Evolutionary conservation across 1,140 invertebrate species (phyloP), one percentile per base, ranked within the genome.

Genomic region (Phortica variegata): DNA sequence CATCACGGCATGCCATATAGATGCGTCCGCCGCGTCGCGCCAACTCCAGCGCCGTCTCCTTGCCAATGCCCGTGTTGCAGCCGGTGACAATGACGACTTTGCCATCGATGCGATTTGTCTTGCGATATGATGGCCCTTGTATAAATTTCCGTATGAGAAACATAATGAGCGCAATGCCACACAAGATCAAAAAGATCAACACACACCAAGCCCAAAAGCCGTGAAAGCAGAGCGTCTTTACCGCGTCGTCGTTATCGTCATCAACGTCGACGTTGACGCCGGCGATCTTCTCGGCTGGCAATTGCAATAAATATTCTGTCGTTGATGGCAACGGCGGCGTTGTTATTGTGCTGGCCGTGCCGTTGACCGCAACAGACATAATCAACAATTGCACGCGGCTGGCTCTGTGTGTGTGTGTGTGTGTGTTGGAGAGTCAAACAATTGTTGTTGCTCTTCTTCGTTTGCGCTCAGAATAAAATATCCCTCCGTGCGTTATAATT

Each of bases 31-130:
- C 87, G 76, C 89, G 78, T 61, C 81, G 82, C 23, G 87, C 89
- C 56, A 93, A 79, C 68, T 91, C 87, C 40, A 83, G 63, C 0
- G 85, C 91, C 10, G 91, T 91, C 74, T 89, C 87, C 78, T 90
- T 92, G 7, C 94, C 94, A 56, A 96, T 94, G 8, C 94, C 94
- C 17, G 87, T 86, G 69, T 94, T 96, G 29, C 87, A 88, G n/a
- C 93, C 93, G n/a, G 74, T 76, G 0, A 76, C 65, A 19, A 76
- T 74, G 2, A 75, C 73, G 47, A 76, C 69, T 52, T 76, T 75
- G 46, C 71, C 74, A 49, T 74, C 74, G 34, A 76, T 76, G 3
- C 73, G 56, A 42, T 72, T 75, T 19, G 54, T 36, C 33, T 71
- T 69, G 6, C 63, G 58, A 40, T 73, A 75, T 3, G 43, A 45